Conservation (phyloP, 2,888 invertebrate genomes). For the Spilarctia lutea region DNA sequence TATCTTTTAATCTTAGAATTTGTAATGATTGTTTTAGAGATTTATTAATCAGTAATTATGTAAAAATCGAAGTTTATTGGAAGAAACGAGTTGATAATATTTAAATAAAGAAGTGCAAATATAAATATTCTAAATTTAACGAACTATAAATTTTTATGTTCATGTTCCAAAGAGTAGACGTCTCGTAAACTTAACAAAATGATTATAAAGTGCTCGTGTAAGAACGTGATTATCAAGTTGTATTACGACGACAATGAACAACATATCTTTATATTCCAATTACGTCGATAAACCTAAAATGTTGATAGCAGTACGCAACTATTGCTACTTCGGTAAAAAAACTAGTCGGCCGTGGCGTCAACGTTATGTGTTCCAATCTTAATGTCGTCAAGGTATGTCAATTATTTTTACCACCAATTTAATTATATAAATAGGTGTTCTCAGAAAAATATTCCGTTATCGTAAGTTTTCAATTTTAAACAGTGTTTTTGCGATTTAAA, state of each 20-base stretch:
- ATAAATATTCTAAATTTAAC: not conserved
- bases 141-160: not conserved
- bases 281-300: conserved; percentile 75
- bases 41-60: conserved; percentile 5
- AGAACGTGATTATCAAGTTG: conserved; percentile 67
- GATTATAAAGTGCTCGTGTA: conserved; percentile 63
- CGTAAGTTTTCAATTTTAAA: too few species aligned
- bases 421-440: conserved; percentile 17
- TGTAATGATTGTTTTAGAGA: not conserved
- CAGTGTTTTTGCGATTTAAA: too few species aligned
- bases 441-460: not conserved
- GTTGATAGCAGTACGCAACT: conserved; percentile 63
- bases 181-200: conserved; percentile 61
- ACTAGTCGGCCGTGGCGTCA: conserved; percentile 30
- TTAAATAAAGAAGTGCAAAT: conserved; percentile 2
- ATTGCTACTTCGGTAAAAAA: conserved; percentile 60
- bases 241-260: conserved; percentile 74
- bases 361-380: conserved; percentile 22
- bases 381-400: conserved; percentile 37
- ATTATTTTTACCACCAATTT: conserved; percentile 33
- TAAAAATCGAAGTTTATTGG: not conserved
- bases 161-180: conserved; percentile 42
- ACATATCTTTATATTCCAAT: conserved; percentile 72
- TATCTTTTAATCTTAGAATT: not conserved
- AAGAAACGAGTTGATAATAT: conserved; percentile 1